Evolutionary conservation across 2,888 invertebrate species (phyloP), one percentile per base, ranked within the genome.

Genomic region (Anoncus sp.): DNA sequence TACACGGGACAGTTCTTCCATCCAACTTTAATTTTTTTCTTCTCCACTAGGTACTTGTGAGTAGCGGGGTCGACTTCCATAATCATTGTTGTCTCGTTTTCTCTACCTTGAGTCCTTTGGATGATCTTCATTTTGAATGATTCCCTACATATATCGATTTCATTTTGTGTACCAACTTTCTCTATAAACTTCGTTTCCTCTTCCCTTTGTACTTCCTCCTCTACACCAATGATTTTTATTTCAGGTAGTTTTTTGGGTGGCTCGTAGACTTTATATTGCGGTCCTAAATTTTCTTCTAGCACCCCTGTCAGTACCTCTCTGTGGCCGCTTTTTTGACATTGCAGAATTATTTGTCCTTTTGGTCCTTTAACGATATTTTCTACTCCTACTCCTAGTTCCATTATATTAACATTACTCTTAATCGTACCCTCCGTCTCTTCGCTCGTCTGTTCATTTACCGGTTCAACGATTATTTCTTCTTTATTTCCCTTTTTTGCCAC

Each of bases 331-430:
- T 57, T 57, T 3, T 57, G 18, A 20, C 40, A 57, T 3, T 14
- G 65, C n/a, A 77, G 27, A 14, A 74, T 62, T 0, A 80, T 10
- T 63, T 71, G 73, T 38, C 75, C 75, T 7, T 47, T 59, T 7
- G 24, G 3, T 5, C 35, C 62, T 59, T 31, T 63, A 3, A 49
- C 49, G 6, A 76, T 38, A 43, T 57, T 63, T 12, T 55, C 59
- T 0, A 76, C 35, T 10, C 62, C 69, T 0, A 75, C 51, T 16
- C 69, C 75, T 12, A 75, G 20, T 55, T 60, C 62, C 1, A 60
- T 53, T 1, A 69, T 24, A 31, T 79, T 55, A 40, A 77, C 70
- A 40, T 79, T 74, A 6, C 51, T 69, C 55, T 43, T 75, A 1
- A 79, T 35, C 1, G 55, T 63, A 14, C n/a, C 72, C 7, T 60